phyloP scores from a whole-genome alignment of 2,113 vertebrate species.

The Campylorhamphus procurvoides region DNA sequence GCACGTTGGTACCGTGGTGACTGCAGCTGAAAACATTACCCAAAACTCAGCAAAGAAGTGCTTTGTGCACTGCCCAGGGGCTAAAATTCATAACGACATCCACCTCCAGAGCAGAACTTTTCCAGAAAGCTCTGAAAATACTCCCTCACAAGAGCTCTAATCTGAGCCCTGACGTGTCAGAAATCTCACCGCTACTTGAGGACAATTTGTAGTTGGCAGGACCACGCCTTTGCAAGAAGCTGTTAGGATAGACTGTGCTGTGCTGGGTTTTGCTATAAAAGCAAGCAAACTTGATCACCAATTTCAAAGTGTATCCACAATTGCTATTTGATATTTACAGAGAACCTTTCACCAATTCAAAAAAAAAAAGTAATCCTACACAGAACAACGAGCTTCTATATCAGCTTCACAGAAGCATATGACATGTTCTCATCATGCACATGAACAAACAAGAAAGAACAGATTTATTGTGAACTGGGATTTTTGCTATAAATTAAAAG shows the following conservation, averaged over 20 bases:
- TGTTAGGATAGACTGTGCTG: background rate
- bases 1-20: background rate
- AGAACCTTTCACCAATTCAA: background rate
- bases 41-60: background rate
- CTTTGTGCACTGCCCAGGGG: background rate
- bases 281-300: background rate
- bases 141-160: background rate
- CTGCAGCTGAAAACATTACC: background rate
- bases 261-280: background rate
- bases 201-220: background rate
- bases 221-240: background rate
- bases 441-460: conserved; percentile 70
- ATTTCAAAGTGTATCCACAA: conserved; percentile 1
- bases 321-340: conserved; percentile 38
- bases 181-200: background rate
- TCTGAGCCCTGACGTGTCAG: background rate
- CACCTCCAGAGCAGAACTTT: background rate
- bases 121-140: background rate
- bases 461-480: conserved; percentile 53
- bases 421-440: conserved; percentile 58
- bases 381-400: conserved; percentile 60
- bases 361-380: background rate
- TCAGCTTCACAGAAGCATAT: conserved; percentile 43
- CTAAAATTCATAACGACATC: background rate
- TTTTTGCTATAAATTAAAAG: conserved; percentile 69